Evolutionary conservation across 2,797 vertebrate species (phyloP).

Genomic region (Argyrosomus regius): DNA sequence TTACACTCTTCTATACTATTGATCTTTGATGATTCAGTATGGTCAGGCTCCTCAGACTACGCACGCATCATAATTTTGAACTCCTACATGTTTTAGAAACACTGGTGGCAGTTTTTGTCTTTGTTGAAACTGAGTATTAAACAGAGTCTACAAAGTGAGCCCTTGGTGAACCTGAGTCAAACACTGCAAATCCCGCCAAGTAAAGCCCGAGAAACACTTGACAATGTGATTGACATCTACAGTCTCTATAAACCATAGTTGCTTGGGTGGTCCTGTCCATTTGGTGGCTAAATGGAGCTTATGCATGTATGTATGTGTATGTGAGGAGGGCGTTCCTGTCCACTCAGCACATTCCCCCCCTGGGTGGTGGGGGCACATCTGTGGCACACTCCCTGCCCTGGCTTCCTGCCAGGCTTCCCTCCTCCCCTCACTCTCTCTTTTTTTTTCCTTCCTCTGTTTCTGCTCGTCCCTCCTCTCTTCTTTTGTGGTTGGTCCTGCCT

Average conservation of each 20-base stretch:
- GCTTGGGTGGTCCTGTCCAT: conserved; percentile 50
- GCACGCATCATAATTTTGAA: not conserved
- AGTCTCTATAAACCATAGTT: conserved; percentile 6
- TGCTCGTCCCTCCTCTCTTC: not conserved
- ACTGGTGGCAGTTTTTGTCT: not conserved
- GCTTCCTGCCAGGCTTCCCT: conserved; percentile 51
- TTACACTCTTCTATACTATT: not conserved
- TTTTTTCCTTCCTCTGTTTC: conserved; percentile 34
- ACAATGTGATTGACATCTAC: conserved; percentile 15
- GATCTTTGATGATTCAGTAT: conserved; percentile 2
- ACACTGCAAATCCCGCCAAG: not conserved
- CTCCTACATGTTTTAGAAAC: not conserved
- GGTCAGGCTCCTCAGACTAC: not conserved
- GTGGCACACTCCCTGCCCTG: conserved; percentile 69
- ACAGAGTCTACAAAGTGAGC: not conserved
- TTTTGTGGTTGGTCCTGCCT: fast-evolving
- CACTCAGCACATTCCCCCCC: conserved; percentile 75
- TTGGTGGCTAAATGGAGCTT: conserved; percentile 1
- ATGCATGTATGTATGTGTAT: conserved; percentile 1
- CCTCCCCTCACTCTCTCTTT: conserved; percentile 11
- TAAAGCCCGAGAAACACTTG: not conserved
- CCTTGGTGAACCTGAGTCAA: not conserved
- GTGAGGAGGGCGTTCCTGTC: conserved; percentile 46
- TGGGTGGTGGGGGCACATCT: conserved; percentile 72
- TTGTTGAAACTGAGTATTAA: not conserved